Percentiles rank a stretch among this genome's conserved stretches.
Conservation (phyloP, 2,113 vertebrate genomes). For the Clarias gariepinus region DNA sequence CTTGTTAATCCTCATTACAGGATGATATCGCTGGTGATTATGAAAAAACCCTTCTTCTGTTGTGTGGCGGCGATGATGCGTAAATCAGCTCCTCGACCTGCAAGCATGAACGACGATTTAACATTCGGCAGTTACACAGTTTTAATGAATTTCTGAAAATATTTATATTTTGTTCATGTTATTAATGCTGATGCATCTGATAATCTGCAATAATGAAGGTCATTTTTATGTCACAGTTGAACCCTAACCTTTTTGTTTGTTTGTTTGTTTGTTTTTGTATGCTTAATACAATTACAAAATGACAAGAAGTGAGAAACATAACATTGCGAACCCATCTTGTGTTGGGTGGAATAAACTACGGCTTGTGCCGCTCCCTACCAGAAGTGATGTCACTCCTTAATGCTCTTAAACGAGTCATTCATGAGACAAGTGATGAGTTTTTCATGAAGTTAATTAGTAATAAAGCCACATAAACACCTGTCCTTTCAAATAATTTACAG, state of each 20-base stretch:
- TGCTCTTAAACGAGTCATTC: background rate
- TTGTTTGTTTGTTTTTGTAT: too few species aligned
- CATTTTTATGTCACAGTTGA: background rate
- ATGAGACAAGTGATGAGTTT: background rate
- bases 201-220: constrained; percentile 13
- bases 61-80: constrained; percentile 88
- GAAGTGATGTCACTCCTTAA: background rate
- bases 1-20: constrained; percentile 62
- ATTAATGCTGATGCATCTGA: background rate
- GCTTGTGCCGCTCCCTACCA: background rate
- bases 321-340: background rate
- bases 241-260: too few species aligned
- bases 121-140: background rate
- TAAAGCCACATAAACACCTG: background rate
- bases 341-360: background rate
- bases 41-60: constrained; percentile 81
- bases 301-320: background rate
- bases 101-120: background rate
- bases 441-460: background rate
- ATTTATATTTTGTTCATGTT: background rate
- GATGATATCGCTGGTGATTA: constrained; percentile 88
- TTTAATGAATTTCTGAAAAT: background rate
- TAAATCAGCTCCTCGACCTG: constrained; percentile 61
- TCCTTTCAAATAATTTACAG: background rate
- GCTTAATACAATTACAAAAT: background rate